Evolutionary conservation across 1,140 invertebrate genomes (phyloP), one percentile per base, ranked within the genome.

Genomic region (Macrosteles quadrilineatus): DNA sequence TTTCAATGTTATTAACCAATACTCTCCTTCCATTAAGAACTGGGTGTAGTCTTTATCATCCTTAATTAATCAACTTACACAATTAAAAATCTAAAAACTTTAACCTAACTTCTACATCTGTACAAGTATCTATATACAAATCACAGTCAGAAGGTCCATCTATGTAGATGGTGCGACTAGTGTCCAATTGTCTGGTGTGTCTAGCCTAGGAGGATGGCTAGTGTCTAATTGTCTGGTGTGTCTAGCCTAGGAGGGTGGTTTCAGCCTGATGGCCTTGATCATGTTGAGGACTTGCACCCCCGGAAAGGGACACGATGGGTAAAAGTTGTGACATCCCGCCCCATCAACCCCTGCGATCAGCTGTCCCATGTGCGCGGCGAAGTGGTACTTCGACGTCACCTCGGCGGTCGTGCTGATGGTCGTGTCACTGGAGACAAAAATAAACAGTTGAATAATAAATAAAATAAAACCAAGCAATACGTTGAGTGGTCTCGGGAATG

Each of bases 361-460:
- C 80, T 92, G 90, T 66, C 91, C 91, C 90, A 92, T 92, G 77
- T 92, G 91, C 4, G 90, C 90, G 0, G 90, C 90, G 78, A 91
- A 92, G 78, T 92, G 90, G 79, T 91, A 92, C 75, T 87, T 88
- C 25, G 90, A 91, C 0, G 89, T 85, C 27, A 89, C 81, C 80
- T 86, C 85, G 11, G 85, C 85, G 72, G 86, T 85, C 2, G 82
- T 85, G 45, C 81, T 83, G 62, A 87, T 78, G 68, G 84, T 87
- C 14, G 86, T 87, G 69, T 87, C 86, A 72, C 86, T 88, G 80
- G 64, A 80, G 82, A 71, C 40, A 73, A 75, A 70, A 75, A 74
- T 75, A 65, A 64, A 62, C 53, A 50, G 25, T 57, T 50, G 59
- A 71, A 59, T 68, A 59, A 75, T 68, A 43, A 23, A 70, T 71